Percentiles rank a stretch among this genome's conserved stretches.
Evolutionary conservation across 2,888 invertebrate species (phyloP).

Genomic region (Eupeodes luniger): DNA sequence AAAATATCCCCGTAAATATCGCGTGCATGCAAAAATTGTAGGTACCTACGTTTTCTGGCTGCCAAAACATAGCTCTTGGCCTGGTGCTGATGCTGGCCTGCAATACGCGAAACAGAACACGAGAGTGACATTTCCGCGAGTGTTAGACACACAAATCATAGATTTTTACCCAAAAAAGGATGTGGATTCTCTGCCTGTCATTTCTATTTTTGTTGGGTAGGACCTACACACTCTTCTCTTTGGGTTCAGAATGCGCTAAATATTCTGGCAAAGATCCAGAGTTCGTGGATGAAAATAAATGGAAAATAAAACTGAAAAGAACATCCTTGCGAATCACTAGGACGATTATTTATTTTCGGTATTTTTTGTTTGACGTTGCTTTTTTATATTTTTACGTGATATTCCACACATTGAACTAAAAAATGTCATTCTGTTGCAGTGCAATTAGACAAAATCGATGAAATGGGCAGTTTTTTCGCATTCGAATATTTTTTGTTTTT

Average conservation of each 20-base stretch:
- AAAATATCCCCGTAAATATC: slow-evolving; percentile 61
- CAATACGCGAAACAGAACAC: slow-evolving; percentile 20
- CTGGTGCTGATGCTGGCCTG: neutral
- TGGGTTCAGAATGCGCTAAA: slow-evolving; percentile 49
- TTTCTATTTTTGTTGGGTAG: slow-evolving; percentile 9
- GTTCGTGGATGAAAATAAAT: slow-evolving; percentile 23
- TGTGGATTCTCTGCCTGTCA: neutral
- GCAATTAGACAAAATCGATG: slow-evolving; percentile 72
- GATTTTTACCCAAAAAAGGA: slow-evolving; percentile 50
- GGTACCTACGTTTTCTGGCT: slow-evolving; percentile 29
- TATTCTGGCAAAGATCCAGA: slow-evolving; percentile 66
- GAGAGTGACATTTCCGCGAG: slow-evolving; percentile 67
- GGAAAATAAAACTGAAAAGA: slow-evolving; percentile 23
- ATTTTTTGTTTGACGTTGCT: neutral
- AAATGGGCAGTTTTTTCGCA: slow-evolving; percentile 34
- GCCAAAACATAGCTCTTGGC: slow-evolving; percentile 23
- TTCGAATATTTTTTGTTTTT: neutral
- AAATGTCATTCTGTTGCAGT: slow-evolving; percentile 66
- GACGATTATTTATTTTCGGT: slow-evolving; percentile 20
- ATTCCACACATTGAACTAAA: slow-evolving; percentile 27
- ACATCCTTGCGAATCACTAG: slow-evolving; percentile 46
- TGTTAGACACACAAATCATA: slow-evolving; percentile 75
- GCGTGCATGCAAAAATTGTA: slow-evolving; percentile 57
- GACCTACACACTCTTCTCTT: neutral
- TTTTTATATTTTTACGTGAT: slow-evolving; percentile 29